Conservation (phyloP, 2,113 vertebrate species). For the Austrofundulus limnaeus region DNA sequence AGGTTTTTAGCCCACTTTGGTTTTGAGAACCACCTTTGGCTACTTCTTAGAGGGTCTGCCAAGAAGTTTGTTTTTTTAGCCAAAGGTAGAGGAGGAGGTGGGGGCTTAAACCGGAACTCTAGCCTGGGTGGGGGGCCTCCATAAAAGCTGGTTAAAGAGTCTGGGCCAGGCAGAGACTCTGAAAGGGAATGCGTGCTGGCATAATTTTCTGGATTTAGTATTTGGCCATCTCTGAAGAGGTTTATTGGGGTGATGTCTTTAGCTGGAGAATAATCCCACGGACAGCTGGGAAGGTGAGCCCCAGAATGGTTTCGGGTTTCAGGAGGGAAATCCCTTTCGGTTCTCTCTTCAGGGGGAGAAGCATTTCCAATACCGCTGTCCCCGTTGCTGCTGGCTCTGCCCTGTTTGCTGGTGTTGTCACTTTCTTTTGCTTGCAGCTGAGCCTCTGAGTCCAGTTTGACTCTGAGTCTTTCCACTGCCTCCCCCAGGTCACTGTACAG, state of each 20-base stretch:
- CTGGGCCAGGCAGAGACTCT: slow-evolving; percentile 71
- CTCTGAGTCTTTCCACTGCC: slow-evolving; percentile 86
- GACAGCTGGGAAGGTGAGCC: slow-evolving; percentile 79
- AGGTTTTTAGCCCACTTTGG: slow-evolving; percentile 84
- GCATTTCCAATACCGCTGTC: slow-evolving; percentile 92
- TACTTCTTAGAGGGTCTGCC: slow-evolving; percentile 56
- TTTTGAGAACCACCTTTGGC: slow-evolving; percentile 86
- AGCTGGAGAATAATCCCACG: slow-evolving; percentile 80
- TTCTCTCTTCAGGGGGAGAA: slow-evolving; percentile 88
- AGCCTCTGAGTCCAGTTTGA: slow-evolving; percentile 84
- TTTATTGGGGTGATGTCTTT: slow-evolving; percentile 74
- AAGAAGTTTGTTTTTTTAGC: slow-evolving; percentile 71
- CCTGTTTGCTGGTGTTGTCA: slow-evolving; percentile 67
- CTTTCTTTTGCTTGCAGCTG: slow-evolving; percentile 83
- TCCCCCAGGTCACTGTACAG: slow-evolving; percentile 93
- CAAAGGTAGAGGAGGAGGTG: slow-evolving; percentile 74
- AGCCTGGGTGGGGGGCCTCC: slow-evolving; percentile 80
- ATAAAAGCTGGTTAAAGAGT: slow-evolving; percentile 63
- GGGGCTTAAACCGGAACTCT: slow-evolving; percentile 80
- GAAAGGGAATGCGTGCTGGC: slow-evolving; percentile 67
- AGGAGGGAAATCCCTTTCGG: slow-evolving; percentile 84
- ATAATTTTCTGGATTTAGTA: slow-evolving; percentile 45
- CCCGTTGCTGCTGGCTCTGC: slow-evolving; percentile 90
- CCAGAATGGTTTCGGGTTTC: slow-evolving; percentile 78
- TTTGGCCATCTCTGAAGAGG: slow-evolving; percentile 66